These are phyloP conservation scores for Plodia interpunctella DNA, from an alignment of 1,140 invertebrate genomes.

Conservation along the genomic window DNA sequence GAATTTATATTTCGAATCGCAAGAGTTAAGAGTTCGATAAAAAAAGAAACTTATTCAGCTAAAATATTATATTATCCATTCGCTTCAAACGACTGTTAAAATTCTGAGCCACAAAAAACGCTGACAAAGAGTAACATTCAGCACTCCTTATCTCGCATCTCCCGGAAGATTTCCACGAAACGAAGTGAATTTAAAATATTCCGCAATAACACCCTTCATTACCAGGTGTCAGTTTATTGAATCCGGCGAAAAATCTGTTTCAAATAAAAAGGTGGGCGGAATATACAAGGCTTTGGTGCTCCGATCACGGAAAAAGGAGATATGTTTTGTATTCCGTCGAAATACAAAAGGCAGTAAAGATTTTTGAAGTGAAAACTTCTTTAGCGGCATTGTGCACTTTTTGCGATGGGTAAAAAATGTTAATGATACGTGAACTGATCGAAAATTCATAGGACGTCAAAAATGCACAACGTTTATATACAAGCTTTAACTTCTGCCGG, in stretches of 20 bases:
- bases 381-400: too few species aligned
- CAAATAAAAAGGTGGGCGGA: conserved; percentile 37
- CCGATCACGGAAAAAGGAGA: conserved; percentile 12
- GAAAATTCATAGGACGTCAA: too few species aligned
- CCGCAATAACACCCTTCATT: conserved; percentile 37
- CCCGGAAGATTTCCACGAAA: neutral
- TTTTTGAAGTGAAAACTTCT: too few species aligned
- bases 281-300: conserved; percentile 51
- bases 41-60: too few species aligned
- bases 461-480: too few species aligned
- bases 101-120: neutral
- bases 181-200: conserved; percentile 9
- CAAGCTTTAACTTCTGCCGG: too few species aligned
- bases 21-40: too few species aligned
- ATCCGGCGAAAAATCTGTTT: conserved; percentile 51
- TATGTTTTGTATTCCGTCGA: neutral
- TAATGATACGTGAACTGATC: too few species aligned
- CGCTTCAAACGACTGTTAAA: neutral
- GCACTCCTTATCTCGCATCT: neutral
- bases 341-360: too few species aligned
- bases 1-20: too few species aligned
- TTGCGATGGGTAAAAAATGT: too few species aligned
- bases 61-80: neutral
- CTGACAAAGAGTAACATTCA: conserved; percentile 2
- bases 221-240: conserved; percentile 40